These are phyloP conservation scores for Deroplatys truncata DNA, from an alignment of 2,888 invertebrate species.

Conservation along the genomic window DNA sequence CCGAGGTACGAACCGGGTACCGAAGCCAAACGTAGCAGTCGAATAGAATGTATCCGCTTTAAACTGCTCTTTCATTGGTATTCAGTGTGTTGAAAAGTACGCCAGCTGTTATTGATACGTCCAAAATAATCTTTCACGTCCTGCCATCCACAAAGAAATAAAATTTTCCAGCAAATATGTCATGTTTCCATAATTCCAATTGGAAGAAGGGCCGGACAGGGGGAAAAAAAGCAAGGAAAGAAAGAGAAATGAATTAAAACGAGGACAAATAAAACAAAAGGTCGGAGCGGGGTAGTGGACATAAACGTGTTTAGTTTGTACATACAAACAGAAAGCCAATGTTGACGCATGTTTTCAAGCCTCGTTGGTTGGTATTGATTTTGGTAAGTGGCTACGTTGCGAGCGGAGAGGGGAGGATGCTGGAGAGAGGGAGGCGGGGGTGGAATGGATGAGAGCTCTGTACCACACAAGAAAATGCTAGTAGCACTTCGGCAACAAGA, in stretches of 20 bases:
- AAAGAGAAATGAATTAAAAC: neutral
- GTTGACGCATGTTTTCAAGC: conserved; percentile 61
- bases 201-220: neutral
- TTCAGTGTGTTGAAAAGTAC: neutral
- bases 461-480: neutral
- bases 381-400: conserved; percentile 34
- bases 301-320: conserved; percentile 17
- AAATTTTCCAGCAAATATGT: neutral
- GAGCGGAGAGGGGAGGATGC: conserved; percentile 39
- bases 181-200: conserved; percentile 8
- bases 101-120: neutral
- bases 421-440: neutral
- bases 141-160: neutral
- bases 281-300: neutral
- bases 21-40: neutral
- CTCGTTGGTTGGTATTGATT: conserved; percentile 57
- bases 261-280: conserved; percentile 1
- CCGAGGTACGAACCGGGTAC: neutral
- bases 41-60: neutral
- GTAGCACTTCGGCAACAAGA: neutral
- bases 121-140: neutral
- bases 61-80: neutral
- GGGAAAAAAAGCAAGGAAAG: neutral
- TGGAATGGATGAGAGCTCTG: neutral
- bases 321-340: conserved; percentile 35